Conservation (phyloP, 2,797 vertebrate genomes). For the Phoxinus dragarum region DNA sequence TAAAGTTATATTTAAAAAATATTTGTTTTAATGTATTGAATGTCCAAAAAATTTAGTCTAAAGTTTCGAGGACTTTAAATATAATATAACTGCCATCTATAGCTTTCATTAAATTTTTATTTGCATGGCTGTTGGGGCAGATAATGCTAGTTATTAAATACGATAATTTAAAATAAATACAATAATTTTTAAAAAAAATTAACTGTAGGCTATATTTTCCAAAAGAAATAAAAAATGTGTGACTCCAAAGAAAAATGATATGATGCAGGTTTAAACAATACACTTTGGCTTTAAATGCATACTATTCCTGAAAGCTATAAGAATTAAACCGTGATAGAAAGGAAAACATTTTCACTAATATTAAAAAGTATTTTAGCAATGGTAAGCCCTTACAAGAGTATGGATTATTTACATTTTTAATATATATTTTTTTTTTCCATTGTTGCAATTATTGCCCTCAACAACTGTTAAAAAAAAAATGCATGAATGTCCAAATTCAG, state of each 20-base stretch:
- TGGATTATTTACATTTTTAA: not conserved
- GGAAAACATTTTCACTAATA: not conserved
- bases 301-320: not conserved
- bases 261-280: not conserved
- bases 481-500: not conserved
- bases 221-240: not conserved
- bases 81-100: no score
- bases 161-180: not conserved
- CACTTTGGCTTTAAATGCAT: not conserved
- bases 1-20: not conserved
- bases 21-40: not conserved
- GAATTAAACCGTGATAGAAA: not conserved
- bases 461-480: not conserved
- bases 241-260: not conserved
- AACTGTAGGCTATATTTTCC: no score
- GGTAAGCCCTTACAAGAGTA: not conserved
- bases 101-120: not conserved
- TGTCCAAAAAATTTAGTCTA: not conserved
- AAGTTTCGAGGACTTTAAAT: not conserved
- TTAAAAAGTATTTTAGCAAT: not conserved
- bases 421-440: not conserved
- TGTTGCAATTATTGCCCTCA: not conserved
- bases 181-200: not conserved
- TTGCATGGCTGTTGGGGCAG: not conserved
- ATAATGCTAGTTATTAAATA: not conserved